Evolutionary conservation across 2,797 vertebrate genomes (phyloP).

Genomic region (Rhinella marina): DNA sequence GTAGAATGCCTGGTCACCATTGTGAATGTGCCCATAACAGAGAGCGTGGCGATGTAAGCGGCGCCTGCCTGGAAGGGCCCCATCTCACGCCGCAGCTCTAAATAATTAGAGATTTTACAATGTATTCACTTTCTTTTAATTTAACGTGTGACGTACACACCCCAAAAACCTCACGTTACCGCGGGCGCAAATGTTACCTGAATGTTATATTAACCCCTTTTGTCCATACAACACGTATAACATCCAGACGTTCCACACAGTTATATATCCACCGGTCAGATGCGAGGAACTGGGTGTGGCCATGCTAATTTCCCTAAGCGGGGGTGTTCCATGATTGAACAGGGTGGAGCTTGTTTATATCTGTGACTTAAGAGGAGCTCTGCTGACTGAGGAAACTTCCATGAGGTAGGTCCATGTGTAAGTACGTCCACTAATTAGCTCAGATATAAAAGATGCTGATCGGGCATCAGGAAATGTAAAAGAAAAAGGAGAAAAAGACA

Average conservation of each 20-base stretch:
- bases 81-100: not conserved
- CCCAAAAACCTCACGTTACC: not conserved
- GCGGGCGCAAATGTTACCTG: not conserved
- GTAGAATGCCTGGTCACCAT: not conserved
- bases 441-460: too few species aligned
- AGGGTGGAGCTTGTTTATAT: too few species aligned
- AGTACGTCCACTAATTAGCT: too few species aligned
- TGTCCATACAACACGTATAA: not conserved
- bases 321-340: not conserved
- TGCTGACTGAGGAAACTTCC: too few species aligned
- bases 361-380: too few species aligned
- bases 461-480: too few species aligned
- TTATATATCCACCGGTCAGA: not conserved
- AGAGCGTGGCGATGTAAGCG: not conserved
- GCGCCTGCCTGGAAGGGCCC: not conserved
- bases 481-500: too few species aligned
- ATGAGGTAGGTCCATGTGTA: too few species aligned
- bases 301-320: not conserved
- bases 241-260: not conserved
- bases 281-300: not conserved
- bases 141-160: not conserved
- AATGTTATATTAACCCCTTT: not conserved
- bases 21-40: not conserved
- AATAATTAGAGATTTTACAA: conserved; percentile 2
- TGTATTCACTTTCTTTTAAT: not conserved